Base-by-base conservation (phyloP, 2,113 vertebrate species). In the Emydocephalus ijimae region DNA sequence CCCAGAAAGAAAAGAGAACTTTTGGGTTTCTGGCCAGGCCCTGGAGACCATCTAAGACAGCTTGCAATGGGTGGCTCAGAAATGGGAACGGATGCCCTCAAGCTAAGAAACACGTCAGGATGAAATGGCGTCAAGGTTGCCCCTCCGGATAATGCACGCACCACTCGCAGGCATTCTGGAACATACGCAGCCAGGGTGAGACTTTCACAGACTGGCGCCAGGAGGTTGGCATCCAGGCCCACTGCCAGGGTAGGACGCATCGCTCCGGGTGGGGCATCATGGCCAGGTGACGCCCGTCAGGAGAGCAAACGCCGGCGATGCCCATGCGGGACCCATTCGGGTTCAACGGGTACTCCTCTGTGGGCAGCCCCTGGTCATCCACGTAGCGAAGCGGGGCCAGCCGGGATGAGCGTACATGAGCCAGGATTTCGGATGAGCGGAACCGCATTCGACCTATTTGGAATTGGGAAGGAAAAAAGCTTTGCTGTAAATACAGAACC, bases 231-330 rank as follows among this genome's bases (percentile, higher is more conserved):
- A 98, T 97, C 98, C 98, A 99, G 0, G 98, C 97, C 99, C 99
- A 99, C 95, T 99, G 99, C 99, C 99, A 99, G n/a, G 96, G 95
- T 69, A 98, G 95, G 91, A 98, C 98, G 3, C 98, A 97, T 10
- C 99, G 97, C 96, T 99, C 98, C 0, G 99, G 99, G 94, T 99
- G 99, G 0, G 99, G 99, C 99, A 99, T 99, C 96, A 98, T 97
- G 54, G 98, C 98, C 94, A 99, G 95, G 96, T 99, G 99, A 54
- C 98, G 98, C 2, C 99, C 98, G 0, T 99, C 98, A 0, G 34
- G 91, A 15, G 98, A 99, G 94, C 98, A 98, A 74, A 99, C 93
- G 0, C 98, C 98, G 0, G 99, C 99, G 0, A 98, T 93, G 0
- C 98, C 99, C 34, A 95, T 95, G 0, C 97, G 98, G 2, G 99